Evolutionary conservation across 2,888 invertebrate species (phyloP).

Genomic region (Drosophila yooni): DNA sequence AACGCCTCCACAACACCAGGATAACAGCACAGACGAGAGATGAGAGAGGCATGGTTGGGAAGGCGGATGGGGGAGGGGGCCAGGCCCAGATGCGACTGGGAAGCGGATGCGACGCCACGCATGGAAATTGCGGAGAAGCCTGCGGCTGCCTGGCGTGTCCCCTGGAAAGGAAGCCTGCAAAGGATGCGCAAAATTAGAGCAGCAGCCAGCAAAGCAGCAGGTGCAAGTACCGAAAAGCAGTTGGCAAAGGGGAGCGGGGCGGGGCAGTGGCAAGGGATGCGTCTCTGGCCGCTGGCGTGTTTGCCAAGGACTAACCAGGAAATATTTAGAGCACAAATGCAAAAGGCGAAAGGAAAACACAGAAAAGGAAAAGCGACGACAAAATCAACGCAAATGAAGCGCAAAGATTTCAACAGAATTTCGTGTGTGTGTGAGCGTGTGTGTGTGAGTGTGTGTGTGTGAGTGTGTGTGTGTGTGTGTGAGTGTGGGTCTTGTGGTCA

Average conservation of each 20-base stretch:
- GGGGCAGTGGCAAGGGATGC: too few relatives aligned
- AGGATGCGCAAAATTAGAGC: slow-evolving; percentile 77
- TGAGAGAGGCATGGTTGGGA: slow-evolving; percentile 6
- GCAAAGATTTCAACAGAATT: slow-evolving; percentile 49
- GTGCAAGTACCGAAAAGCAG: slow-evolving; percentile 29
- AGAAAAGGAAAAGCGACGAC: slow-evolving; percentile 46
- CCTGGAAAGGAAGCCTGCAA: slow-evolving; percentile 14
- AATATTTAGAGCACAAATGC: slow-evolving; percentile 66
- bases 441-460: slow-evolving; percentile 2
- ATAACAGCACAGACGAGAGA: slow-evolving; percentile 21
- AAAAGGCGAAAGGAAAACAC: slow-evolving; percentile 32
- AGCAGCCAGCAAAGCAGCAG: slow-evolving; percentile 29
- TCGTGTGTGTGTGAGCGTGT: slow-evolving; percentile 1
- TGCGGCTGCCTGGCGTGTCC: slow-evolving; percentile 58
- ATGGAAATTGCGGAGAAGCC: slow-evolving; percentile 73
- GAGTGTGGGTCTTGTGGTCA: slow-evolving; percentile 24
- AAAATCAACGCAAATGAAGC: slow-evolving; percentile 77
- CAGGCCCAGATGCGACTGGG: slow-evolving; percentile 38
- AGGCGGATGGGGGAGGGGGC: background rate
- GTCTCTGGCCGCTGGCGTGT: slow-evolving; percentile 58
- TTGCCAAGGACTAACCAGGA: slow-evolving; percentile 71
- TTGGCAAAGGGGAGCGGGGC: background rate
- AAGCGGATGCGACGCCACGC: slow-evolving; percentile 73
- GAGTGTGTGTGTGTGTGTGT: background rate
- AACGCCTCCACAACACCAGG: slow-evolving; percentile 37